Evolutionary conservation across 2,113 vertebrate species (phyloP).

Genomic region (Balaeniceps rex): DNA sequence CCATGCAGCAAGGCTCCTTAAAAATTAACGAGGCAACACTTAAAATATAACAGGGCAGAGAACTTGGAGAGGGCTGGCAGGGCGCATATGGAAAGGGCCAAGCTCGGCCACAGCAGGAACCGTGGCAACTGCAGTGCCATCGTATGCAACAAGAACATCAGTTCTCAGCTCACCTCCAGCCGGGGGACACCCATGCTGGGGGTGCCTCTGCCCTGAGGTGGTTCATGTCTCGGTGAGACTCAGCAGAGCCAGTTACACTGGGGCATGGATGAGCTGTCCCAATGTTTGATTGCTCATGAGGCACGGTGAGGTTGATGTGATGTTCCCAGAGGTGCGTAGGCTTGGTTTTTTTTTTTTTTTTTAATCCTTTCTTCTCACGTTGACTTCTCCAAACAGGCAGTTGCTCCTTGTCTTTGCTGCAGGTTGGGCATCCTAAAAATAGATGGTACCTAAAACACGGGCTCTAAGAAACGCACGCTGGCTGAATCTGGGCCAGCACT

Average conservation of each 20-base stretch:
- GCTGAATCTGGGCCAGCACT: not conserved
- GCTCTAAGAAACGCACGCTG: not conserved
- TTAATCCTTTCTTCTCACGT: not conserved
- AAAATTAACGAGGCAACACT: not conserved
- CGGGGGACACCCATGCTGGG: not conserved
- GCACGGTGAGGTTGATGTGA: not conserved
- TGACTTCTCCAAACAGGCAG: not conserved
- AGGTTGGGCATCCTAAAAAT: slow-evolving; percentile 42
- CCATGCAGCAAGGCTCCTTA: not conserved
- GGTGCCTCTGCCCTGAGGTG: not conserved
- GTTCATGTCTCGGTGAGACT: rapidly evolving
- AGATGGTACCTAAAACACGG: not conserved
- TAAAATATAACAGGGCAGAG: not conserved
- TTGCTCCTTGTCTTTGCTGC: not conserved
- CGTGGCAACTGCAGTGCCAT: rapidly evolving
- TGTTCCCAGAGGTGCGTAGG: not conserved
- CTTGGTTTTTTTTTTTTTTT: not conserved
- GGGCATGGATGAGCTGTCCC: not conserved
- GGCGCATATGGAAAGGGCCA: not conserved
- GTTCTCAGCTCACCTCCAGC: not conserved
- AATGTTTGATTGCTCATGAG: not conserved
- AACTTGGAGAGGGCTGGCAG: not conserved
- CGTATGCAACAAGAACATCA: not conserved
- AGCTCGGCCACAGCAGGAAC: not conserved
- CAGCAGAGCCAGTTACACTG: not conserved